Conservation (phyloP, 1,140 invertebrate species). For the Drosophila tsacasi region DNA sequence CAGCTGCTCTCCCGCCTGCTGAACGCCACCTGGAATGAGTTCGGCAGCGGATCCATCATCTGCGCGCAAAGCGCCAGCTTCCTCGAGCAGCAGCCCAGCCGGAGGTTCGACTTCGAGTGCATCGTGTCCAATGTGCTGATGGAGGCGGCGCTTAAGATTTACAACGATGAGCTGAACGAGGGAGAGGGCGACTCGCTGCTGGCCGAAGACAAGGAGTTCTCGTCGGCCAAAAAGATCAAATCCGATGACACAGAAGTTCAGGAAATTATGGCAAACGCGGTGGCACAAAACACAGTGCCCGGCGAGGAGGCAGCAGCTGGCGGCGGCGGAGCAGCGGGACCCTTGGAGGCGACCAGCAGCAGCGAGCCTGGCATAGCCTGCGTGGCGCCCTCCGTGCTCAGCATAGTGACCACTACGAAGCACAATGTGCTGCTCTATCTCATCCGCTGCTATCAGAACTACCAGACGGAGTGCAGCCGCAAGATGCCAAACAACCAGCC, state of each 20-base stretch:
- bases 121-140: constrained; percentile 88
- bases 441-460: constrained; percentile 71
- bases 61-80: constrained; percentile 87
- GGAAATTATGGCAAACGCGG: constrained; percentile 74
- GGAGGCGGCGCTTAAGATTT: constrained; percentile 87
- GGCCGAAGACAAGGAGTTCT: constrained; percentile 68
- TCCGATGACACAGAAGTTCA: constrained; percentile 82
- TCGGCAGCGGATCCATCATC: constrained; percentile 86
- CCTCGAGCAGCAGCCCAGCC: constrained; percentile 72
- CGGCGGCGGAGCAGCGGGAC: not conserved
- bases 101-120: constrained; percentile 81
- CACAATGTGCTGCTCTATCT: constrained; percentile 70
- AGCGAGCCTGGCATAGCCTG: constrained; percentile 38
- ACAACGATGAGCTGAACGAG: constrained; percentile 84
- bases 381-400: constrained; percentile 47
- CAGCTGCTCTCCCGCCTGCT: constrained; percentile 87
- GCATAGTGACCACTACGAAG: constrained; percentile 66
- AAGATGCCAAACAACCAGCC: constrained; percentile 17
- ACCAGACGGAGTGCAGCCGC: constrained; percentile 63
- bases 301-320: constrained; percentile 34
- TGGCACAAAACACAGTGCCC: constrained; percentile 16
- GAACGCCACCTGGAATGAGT: constrained; percentile 87
- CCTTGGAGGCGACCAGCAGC: constrained; percentile 12
- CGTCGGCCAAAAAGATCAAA: constrained; percentile 83
- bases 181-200: constrained; percentile 6